phyloP scores from a whole-genome alignment of 2,888 invertebrate genomes.

The Serripes groenlandicus region DNA sequence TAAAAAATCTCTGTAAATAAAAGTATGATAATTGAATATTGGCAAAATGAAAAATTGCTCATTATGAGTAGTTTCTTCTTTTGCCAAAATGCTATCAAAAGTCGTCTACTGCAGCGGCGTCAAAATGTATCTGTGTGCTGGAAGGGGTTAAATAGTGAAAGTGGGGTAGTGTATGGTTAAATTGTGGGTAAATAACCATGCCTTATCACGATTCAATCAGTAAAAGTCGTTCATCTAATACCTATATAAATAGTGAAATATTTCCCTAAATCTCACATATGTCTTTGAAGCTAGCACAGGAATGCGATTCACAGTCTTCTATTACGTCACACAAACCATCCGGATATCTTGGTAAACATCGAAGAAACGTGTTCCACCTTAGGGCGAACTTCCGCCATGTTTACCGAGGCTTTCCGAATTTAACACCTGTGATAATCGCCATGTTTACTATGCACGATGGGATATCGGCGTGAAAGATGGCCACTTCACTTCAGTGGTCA shows the following conservation, averaged over 20 bases:
- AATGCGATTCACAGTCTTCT: background rate
- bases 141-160: constrained; percentile 1
- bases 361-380: too few relatives aligned
- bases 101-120: too few relatives aligned
- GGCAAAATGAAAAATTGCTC: too few relatives aligned
- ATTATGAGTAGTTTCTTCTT: too few relatives aligned
- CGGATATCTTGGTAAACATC: constrained; percentile 17
- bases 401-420: constrained; percentile 53
- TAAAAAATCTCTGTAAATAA: too few relatives aligned
- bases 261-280: constrained; percentile 9
- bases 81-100: too few relatives aligned
- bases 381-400: constrained; percentile 23
- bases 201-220: constrained; percentile 15
- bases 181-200: constrained; percentile 12
- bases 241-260: constrained; percentile 22
- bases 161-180: constrained; percentile 11
- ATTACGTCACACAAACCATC: constrained; percentile 47
- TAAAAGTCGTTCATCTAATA: constrained; percentile 18
- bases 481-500: constrained; percentile 34
- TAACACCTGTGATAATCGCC: constrained; percentile 51
- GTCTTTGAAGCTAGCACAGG: constrained; percentile 23
- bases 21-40: too few relatives aligned
- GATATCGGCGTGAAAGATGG: constrained; percentile 38
- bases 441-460: constrained; percentile 46
- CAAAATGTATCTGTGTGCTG: too few relatives aligned